Evolutionary conservation across 1,140 invertebrate species (phyloP).

Genomic region (Drosophila lacertosa): DNA sequence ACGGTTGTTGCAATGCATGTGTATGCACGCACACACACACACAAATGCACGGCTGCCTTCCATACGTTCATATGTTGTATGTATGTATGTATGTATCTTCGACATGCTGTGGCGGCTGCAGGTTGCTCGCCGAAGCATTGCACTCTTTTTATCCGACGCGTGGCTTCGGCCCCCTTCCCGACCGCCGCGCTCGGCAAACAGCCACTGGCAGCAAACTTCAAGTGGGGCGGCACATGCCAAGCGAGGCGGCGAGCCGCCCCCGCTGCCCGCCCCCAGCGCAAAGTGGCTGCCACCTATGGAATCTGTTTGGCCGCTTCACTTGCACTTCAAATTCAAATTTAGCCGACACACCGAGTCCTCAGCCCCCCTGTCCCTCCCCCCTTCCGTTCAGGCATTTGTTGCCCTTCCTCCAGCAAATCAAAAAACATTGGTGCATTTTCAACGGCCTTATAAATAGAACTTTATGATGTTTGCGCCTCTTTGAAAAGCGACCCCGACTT

Average conservation of each 20-base stretch:
- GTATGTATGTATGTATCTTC: neutral
- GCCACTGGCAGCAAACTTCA: constrained; percentile 23
- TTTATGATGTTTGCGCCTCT: constrained; percentile 68
- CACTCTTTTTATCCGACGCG: constrained; percentile 25
- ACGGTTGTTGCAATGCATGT: constrained; percentile 40
- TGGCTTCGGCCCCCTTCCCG: constrained; percentile 11
- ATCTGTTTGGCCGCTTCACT: constrained; percentile 49
- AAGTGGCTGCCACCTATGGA: constrained; percentile 75
- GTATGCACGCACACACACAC: neutral
- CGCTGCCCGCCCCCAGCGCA: constrained; percentile 19
- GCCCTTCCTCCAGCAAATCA: constrained; percentile 12
- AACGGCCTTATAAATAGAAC: constrained; percentile 73
- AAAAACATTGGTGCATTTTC: constrained; percentile 45
- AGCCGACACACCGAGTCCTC: constrained; percentile 12
- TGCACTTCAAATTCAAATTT: constrained; percentile 64
- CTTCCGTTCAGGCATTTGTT: no score
- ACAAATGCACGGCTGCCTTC: no score
- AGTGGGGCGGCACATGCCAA: constrained; percentile 73
- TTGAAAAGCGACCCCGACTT: constrained; percentile 31
- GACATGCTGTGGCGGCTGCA: constrained; percentile 19
- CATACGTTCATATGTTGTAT: constrained; percentile 6
- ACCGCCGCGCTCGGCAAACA: no score
- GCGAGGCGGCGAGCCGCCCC: neutral
- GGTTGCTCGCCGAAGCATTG: constrained; percentile 33
- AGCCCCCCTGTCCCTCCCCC: constrained; percentile 44